A percentile compares a stretch with the other conserved stretches of the same genome.
These are phyloP conservation scores for Caenorhabditis virilis DNA, from an alignment of 2,888 invertebrate genomes.

Conservation along the genomic window DNA sequence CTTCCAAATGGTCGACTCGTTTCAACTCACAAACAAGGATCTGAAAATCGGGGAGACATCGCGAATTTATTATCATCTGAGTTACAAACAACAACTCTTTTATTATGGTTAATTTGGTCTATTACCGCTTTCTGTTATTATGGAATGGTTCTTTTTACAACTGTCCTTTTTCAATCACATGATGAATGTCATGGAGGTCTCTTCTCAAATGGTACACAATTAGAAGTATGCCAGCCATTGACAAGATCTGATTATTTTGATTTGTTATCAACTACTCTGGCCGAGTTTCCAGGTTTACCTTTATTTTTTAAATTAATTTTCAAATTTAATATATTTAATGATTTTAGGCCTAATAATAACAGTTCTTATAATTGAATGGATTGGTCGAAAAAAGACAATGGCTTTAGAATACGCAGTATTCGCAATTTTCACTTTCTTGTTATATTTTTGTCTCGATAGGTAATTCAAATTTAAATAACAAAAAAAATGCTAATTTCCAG, in stretches of 20 bases:
- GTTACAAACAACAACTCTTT: conserved; percentile 81
- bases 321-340: background rate
- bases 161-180: conserved; percentile 82
- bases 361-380: conserved; percentile 84
- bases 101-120: conserved; percentile 89
- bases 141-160: conserved; percentile 90
- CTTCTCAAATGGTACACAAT: conserved; percentile 46
- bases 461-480: conserved; percentile 34
- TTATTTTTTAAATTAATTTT: conserved; percentile 15
- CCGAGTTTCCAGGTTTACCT: conserved; percentile 94
- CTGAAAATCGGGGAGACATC: conserved; percentile 70
- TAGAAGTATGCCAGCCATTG: conserved; percentile 73
- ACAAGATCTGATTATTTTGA: conserved; percentile 88
- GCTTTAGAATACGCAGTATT: conserved; percentile 87
- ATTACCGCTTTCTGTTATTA: conserved; percentile 90
- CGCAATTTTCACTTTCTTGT: conserved; percentile 76
- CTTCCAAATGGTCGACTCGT: conserved; percentile 85
- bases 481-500: conserved; percentile 38
- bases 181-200: conserved; percentile 54
- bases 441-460: conserved; percentile 76
- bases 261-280: conserved; percentile 87
- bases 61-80: conserved; percentile 76
- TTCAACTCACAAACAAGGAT: conserved; percentile 72
- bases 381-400: conserved; percentile 90
- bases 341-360: conserved; percentile 82